Conservation (phyloP, 2,797 vertebrate species). For the Prionace glauca region DNA sequence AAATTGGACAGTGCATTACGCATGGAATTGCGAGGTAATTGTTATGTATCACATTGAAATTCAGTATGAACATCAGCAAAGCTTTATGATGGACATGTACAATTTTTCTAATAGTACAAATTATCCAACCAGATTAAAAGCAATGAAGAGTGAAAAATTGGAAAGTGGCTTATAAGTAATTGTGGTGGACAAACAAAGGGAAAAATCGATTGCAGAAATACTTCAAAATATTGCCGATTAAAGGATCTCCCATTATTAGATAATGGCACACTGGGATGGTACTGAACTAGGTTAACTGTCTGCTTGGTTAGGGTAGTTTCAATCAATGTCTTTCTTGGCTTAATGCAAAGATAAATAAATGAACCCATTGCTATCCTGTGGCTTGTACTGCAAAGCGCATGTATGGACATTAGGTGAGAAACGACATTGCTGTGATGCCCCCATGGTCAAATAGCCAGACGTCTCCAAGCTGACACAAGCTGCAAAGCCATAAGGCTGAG, state of each 20-base stretch:
- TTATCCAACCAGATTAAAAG: not conserved
- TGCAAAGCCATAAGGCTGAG: too few species aligned
- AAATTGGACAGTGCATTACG: not conserved
- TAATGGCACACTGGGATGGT: not conserved
- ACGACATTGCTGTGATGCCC: too few species aligned
- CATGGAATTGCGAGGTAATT: constrained; percentile 16
- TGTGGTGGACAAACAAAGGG: not conserved
- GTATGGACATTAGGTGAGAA: not conserved
- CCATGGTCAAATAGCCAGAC: not conserved
- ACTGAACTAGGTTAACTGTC: not conserved
- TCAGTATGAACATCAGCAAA: not conserved
- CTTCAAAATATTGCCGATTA: not conserved
- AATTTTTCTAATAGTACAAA: not conserved
- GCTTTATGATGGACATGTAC: not conserved
- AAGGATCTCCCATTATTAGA: not conserved
- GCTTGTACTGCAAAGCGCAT: not conserved
- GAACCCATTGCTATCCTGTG: not conserved
- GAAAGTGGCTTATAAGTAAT: not conserved
- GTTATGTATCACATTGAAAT: not conserved
- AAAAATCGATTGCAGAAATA: not conserved
- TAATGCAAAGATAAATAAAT: not conserved
- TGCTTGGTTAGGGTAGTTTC: not conserved
- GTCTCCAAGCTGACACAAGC: too few species aligned
- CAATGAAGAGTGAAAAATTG: not conserved
- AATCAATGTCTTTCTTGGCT: not conserved